phyloP scores from a whole-genome alignment of 35 echinoderm and acorn worm genomes.

The Nesometra sesokonis region DNA sequence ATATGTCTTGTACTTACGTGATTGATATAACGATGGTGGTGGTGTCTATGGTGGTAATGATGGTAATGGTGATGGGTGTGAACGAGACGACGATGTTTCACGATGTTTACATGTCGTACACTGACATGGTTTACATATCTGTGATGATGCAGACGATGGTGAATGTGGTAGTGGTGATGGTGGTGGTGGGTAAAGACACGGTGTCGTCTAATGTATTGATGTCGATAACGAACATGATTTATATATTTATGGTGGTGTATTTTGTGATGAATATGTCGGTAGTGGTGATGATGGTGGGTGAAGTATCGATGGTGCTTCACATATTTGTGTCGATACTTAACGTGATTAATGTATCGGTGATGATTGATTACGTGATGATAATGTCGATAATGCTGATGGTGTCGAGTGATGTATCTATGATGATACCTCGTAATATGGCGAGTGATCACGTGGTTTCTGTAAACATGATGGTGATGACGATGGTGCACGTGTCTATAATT shows the following conservation, averaged over 20 bases:
- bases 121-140: too few relatives aligned
- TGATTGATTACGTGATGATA: neutral
- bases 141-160: too few relatives aligned
- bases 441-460: neutral
- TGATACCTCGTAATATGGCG: constrained; percentile 4
- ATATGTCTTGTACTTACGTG: neutral
- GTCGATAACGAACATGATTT: neutral
- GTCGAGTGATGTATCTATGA: neutral
- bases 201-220: too few relatives aligned
- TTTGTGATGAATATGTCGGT: neutral
- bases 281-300: constrained; percentile 6
- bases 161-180: too few relatives aligned
- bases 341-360: neutral
- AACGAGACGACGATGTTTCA: neutral
- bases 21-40: neutral
- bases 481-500: constrained; percentile 6
- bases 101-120: neutral
- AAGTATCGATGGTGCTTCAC: neutral
- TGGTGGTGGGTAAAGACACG: too few relatives aligned
- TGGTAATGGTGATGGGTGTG: neutral
- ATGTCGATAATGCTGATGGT: too few relatives aligned
- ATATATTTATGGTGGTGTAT: neutral
- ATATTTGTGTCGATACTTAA: neutral
- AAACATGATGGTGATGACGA: neutral
- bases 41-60: constrained; percentile 1